Evolutionary conservation across 1,140 invertebrate species (phyloP), one percentile per base, ranked within the genome.

Genomic region (Aphaenogaster ashmeadi): DNA sequence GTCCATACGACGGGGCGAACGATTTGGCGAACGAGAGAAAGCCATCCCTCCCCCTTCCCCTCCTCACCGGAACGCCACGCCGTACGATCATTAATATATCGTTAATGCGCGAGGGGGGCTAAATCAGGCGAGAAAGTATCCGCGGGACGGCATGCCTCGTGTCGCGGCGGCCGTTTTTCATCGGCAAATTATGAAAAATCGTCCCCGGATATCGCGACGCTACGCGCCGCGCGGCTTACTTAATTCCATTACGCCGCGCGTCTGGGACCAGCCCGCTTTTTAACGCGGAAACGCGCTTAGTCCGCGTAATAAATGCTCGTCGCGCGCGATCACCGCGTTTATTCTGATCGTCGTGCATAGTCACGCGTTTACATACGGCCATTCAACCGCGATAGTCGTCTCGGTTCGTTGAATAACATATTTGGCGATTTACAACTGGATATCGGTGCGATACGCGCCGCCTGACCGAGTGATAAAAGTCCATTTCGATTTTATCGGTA

Each of bases 41-140:
- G 21, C 38, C 64, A 27, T 27, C 27, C 9, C 15, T 0, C 36
- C 36, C 15, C 8, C 33, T 3, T 9, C 18, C 41, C 11, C 1
- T 8, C 27, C 0, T 15, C 36, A 0, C 13, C 54, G 15, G 18
- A 58, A 18, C 36, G 60, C 13, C n/a, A 41, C 47, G 33, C 41
- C 33, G 41, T 60, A 27, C 62, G 69, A n/a, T 86, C 75, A 84
- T 89, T 89, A 89, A 89, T 89, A 86, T 60, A 27, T 60, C 83
- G 83, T 87, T 90, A 90, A 90, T 90, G 88, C 54, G 36, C 41
- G 50, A 83, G 69, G 62, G 64, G 69, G 58, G 52, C 33, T 89
- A 89, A 89, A 89, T 89, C 88, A 89, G 62, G 72, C 78, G 71
- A 75, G 52, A 86, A 86, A 86, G 72, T 78, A 69, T 27, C 72